Base-by-base conservation (phyloP, 2,113 vertebrate species). In the Odontophorus gujanensis region DNA sequence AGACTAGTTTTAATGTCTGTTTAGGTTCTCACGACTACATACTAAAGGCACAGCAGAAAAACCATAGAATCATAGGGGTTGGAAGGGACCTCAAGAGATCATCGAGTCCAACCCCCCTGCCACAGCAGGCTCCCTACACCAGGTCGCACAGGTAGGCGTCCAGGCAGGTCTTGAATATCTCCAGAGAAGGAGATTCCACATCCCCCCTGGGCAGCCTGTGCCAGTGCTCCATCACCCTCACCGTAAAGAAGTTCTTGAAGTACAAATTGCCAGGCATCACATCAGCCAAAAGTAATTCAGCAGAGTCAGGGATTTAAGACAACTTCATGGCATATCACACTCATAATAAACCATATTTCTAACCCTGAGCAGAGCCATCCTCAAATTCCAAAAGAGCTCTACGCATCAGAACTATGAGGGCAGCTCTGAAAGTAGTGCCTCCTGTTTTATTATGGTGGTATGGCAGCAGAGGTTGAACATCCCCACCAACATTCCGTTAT, bases 281-380 rank as follows among this genome's bases (percentile, higher is more conserved):
- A 92, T 75, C 51, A 61, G 38, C 3, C 5, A 90, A 89, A 85
- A 94, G 6, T 9, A 66, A 71, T 71, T 76, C 42, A 50, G 25
- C 42, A 43, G 25, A 53, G 53, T 74, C 80, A 75, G 71, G 87
- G 86, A 93, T 51, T 82, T 80, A 91, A 72, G 87, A 63, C 76
- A 96, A 57, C 57, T 92, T 81, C 4, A 6, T 63, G 83, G 62
- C 48, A 75, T 1, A 19, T 28, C 42, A 2, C 50, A 57, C 2
- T 1, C 1, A 1, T 26, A n/a, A 87, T 34, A 73, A 62, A 80
- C 51, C 55, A 82, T 14, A 21, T 47, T 87, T 65, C 61, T 14
- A 72, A 73, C 62, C 34, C 57, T 36, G 8, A 85, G 57, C 61
- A 89, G 76, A 78, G 36, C 45, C 34, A 3, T 51, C 59, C 57